A percentile compares a stretch with the other conserved stretches of the same genome.
phyloP scores from a whole-genome alignment of 2,797 vertebrate genomes.

The Poeciliopsis paucimaculata region DNA sequence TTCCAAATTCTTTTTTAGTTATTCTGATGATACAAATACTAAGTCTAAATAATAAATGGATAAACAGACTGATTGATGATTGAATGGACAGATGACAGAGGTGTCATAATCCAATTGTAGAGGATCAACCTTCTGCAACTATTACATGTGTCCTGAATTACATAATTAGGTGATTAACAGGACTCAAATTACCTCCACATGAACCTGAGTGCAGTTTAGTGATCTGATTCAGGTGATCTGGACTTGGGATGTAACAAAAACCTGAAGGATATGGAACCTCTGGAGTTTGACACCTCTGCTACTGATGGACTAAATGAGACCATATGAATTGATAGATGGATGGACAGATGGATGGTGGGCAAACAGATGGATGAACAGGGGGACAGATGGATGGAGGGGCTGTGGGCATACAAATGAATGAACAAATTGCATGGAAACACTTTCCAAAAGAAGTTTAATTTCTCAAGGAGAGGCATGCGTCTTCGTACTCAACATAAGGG shows the following conservation, averaged over 20 bases:
- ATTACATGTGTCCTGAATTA: not conserved
- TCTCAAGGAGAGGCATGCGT: constrained; percentile 22
- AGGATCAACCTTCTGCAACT: not conserved
- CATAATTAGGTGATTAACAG: not conserved
- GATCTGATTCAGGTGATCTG: not conserved
- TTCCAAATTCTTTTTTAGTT: no score
- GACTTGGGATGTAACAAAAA: not conserved
- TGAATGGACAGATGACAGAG: not conserved
- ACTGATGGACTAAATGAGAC: not conserved
- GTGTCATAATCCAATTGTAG: not conserved
- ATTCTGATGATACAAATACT: not conserved
- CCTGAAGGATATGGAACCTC: not conserved
- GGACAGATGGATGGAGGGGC: not conserved
- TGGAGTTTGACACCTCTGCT: not conserved
- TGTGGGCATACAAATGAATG: not conserved
- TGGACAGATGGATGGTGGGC: not conserved
- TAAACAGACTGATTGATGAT: not conserved
- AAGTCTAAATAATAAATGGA: not conserved
- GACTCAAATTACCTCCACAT: not conserved
- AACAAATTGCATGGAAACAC: not conserved
- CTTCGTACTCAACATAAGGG: not conserved
- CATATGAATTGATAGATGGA: not conserved
- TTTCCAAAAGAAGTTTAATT: constrained; percentile 45
- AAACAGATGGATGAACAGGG: not conserved
- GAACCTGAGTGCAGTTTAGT: no score